Evolutionary conservation across 2,888 invertebrate genomes (phyloP).

Genomic region (Morinoia aosen): DNA sequence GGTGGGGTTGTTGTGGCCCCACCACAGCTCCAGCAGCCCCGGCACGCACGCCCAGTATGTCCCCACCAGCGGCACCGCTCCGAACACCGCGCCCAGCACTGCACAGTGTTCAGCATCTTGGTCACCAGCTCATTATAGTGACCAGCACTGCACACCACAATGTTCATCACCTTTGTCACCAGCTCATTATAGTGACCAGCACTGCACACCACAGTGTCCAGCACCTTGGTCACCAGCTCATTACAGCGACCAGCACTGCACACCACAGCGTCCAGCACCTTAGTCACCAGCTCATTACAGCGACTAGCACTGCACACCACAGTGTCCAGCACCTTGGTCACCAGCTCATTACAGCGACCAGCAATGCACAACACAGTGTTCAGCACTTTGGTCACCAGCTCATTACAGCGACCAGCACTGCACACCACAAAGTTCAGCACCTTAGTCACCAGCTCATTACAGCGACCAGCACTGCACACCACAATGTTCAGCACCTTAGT

Average conservation of each 20-base stretch:
- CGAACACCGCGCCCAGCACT: slow-evolving; percentile 92
- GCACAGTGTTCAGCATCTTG: slow-evolving; percentile 69
- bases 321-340: not conserved
- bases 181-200: no score
- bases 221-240: no score
- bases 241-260: slow-evolving; percentile 89
- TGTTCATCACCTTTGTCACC: not conserved
- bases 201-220: slow-evolving; percentile 76
- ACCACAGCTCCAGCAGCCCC: slow-evolving; percentile 94
- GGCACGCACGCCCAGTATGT: slow-evolving; percentile 96
- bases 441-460: no score
- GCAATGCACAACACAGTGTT: slow-evolving; percentile 76
- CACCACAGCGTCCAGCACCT: slow-evolving; percentile 67
- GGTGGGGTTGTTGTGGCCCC: slow-evolving; percentile 87
- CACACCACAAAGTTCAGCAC: slow-evolving; percentile 69
- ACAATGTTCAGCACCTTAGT: not conserved
- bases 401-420: slow-evolving; percentile 91
- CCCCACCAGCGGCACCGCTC: slow-evolving; percentile 90
- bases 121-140: no score
- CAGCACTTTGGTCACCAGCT: no score
- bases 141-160: slow-evolving; percentile 83
- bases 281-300: no score
- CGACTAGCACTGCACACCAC: slow-evolving; percentile 86
- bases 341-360: slow-evolving; percentile 95
- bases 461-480: slow-evolving; percentile 86